Evolutionary conservation across 2,888 invertebrate species (phyloP), one percentile per base, ranked within the genome.

Genomic region (Drosophila buzzatii): DNA sequence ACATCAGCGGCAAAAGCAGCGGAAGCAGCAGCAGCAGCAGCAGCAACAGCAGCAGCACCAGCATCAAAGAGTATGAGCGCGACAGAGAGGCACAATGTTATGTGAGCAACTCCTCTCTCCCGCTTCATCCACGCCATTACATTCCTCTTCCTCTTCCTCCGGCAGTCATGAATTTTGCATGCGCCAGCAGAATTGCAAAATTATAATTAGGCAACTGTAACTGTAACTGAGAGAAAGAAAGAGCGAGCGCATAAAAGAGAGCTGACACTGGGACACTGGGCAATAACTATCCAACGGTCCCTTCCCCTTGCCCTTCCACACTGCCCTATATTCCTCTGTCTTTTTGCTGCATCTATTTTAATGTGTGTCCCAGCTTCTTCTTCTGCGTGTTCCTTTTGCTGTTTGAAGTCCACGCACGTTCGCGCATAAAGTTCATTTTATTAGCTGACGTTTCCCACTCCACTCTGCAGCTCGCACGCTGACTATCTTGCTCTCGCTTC

Each of bases 381-480:
- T 44, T 20, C 49, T 39, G 57, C 61, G 55, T 52, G 35, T 61
- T 55, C 41, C 59, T 52, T 57, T 57, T 45, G 41, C 66, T 53
- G 58, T 66, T 81, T 57, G 41, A 52, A 86, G 88, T 86, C 85
- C 62, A 79, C 75, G 88, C 85, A 86, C 85, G 85, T 86, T 82
- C 81, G 75, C 75, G 75, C 89, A 85, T 89, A 89, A 89, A 89
- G 89, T 77, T 85, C 89, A 86, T 87, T 86, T 86, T 86, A 89
- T 89, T 89, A 87, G 85, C 87, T 81, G 73, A 66, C 76, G 67
- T 70, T 80, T 80, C 70, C 56, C 60, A 45, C 53, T 66, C 31
- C 27, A 1, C n/a, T n/a, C 35, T 23, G 39, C 61, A 35, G n/a
- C 33, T 42, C 16, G 14, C 7, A 8, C 27, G 16, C 52, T 27